A percentile compares a stretch with the other conserved stretches of the same genome.
Evolutionary conservation across 2,113 vertebrate species (phyloP).

Genomic region (Rattus norvegicus): GRCr8 NC_086024.1:45206501-45207000

Average conservation of each 20-base stretch:
- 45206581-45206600: not conserved
- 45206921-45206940: not conserved
- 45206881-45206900: accelerated
- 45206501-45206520: not conserved
- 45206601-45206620: not conserved
- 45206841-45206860: not conserved
- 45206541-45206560: not conserved
- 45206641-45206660: constrained; percentile 71
- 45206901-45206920: accelerated
- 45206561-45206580: not conserved
- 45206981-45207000: too few species aligned
- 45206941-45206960: accelerated
- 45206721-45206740: constrained; percentile 91
- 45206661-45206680: constrained; percentile 73
- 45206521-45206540: not conserved
- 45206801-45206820: not conserved
- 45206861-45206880: accelerated
- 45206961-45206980: not conserved
- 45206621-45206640: constrained; percentile 82
- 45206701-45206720: constrained; percentile 88
- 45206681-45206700: constrained; percentile 84
- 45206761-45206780: constrained; percentile 66
- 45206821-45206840: not conserved
- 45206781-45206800: not conserved
- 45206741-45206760: constrained; percentile 94